Conservation (phyloP, 2,113 vertebrate species). For the Thamnophis sirtalis region DNA sequence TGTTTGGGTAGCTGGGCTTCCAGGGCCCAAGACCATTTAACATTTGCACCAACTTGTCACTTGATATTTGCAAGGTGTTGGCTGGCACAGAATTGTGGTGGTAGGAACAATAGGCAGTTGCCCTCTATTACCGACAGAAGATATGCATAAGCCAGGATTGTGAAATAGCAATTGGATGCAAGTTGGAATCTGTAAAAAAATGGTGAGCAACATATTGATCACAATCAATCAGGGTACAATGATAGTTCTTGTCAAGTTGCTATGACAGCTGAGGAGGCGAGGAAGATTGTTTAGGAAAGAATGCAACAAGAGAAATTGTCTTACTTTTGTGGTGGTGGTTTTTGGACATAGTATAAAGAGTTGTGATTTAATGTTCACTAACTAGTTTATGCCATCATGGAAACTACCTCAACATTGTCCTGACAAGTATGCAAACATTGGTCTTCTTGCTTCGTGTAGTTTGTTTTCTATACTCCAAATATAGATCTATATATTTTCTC, state of each 20-base stretch:
- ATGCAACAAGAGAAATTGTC: not conserved
- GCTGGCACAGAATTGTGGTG: not conserved
- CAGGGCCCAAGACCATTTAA: not conserved
- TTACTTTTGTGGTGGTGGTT: not conserved
- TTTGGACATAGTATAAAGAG: not conserved
- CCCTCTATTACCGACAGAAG: not conserved
- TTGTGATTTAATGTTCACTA: not conserved
- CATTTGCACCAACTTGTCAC: not conserved
- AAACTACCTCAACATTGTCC: not conserved
- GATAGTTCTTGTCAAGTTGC: not conserved
- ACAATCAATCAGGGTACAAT: not conserved
- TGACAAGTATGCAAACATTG: not conserved
- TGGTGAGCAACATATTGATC: not conserved
- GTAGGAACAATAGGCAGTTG: not conserved
- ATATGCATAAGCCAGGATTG: not conserved
- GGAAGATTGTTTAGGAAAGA: not conserved
- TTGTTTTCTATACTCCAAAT: not conserved
- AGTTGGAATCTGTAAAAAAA: not conserved
- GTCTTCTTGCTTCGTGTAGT: not conserved
- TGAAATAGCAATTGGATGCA: not conserved
- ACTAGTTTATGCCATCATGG: not conserved
- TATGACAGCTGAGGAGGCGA: not conserved
- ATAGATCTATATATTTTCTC: not conserved
- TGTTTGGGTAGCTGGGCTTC: constrained; percentile 21
- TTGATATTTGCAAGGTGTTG: not conserved